Evolutionary conservation across 2,888 invertebrate genomes (phyloP), one percentile per base, ranked within the genome.

Genomic region (Dilophus febrilis): DNA sequence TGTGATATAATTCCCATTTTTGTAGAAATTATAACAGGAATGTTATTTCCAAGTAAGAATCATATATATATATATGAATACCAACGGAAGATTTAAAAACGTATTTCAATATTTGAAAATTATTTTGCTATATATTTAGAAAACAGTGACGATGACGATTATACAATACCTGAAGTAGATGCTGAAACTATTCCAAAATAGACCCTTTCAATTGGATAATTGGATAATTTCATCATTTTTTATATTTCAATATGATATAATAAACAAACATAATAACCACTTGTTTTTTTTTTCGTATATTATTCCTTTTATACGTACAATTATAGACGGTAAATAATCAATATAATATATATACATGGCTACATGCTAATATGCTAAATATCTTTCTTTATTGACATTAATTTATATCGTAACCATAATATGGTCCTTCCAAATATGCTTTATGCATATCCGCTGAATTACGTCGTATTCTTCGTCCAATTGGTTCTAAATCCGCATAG

Each of bases 401-500:
- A n/a, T 22, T 13, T 3, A 58, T 57, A 56, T 74, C 74, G 59
- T 88, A 90, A 4, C 88, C 88, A 58, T 80, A 85, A 54, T 77
- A 73, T 40, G 72, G 67, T 1, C 77, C 79, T 58, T 90, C 88
- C 49, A 69, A 66, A 53, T 76, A 84, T 0, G 85, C 85, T 55
- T 72, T 72, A 4, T 71, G 59, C 68, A 82, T 78, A 52, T 90
- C 87, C 1, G 67, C 61, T 0, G 84, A 84, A 54, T 80, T 82
- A 42, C 82, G 67, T 47, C 79, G 68, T 45, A 83, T 66, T 45
- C 84, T 64, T 47, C 85, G 65, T 0, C 92, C 92, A 37, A 94
- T 72, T 0, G 95, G 95, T 56, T 95, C 95, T 49, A 92, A 65
- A 59, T 95, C 94, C 16, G 73, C 72, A 54, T 94, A 94, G 58